These are phyloP conservation scores for Allophyes oxyacanthae DNA, from an alignment of 2,888 invertebrate genomes.

Conservation along the genomic window DNA sequence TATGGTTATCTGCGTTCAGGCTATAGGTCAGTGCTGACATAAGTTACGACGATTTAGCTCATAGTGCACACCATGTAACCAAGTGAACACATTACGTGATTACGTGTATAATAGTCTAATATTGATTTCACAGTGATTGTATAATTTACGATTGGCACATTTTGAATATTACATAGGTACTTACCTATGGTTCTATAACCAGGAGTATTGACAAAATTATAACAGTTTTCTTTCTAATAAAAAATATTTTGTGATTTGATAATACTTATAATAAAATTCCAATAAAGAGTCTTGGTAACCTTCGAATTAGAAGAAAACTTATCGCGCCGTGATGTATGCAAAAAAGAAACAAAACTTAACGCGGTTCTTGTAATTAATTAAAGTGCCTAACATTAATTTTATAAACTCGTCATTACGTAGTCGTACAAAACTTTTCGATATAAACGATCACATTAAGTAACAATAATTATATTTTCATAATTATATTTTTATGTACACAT, in stretches of 20 bases:
- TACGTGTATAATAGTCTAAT: constrained; percentile 50
- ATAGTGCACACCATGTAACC: constrained; percentile 16
- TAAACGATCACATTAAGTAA: constrained; percentile 83
- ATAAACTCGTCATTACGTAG: constrained; percentile 67
- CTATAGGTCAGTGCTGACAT: constrained; percentile 43
- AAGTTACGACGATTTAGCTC: constrained; percentile 24
- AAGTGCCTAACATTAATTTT: constrained; percentile 50
- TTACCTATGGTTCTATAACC: constrained; percentile 27
- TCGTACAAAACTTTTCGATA: constrained; percentile 76
- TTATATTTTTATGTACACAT: constrained; percentile 81
- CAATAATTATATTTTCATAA: constrained; percentile 76
- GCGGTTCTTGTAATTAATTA: constrained; percentile 49
- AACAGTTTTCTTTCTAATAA: constrained; percentile 24
- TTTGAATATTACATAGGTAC: constrained; percentile 36
- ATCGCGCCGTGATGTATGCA: constrained; percentile 60
- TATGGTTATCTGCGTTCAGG: too few species aligned
- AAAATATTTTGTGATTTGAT: constrained; percentile 44
- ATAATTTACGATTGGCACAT: constrained; percentile 53
- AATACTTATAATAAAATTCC: constrained; percentile 37
- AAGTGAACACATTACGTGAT: constrained; percentile 33
- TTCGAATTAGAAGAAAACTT: constrained; percentile 52
- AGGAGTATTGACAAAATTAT: constrained; percentile 39
- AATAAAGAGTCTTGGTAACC: constrained; percentile 65
- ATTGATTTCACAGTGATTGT: constrained; percentile 48
- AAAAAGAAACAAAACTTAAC: constrained; percentile 45